Evolutionary conservation across 2,888 invertebrate species (phyloP), one percentile per base, ranked within the genome.

Genomic region (Lasioglossum lativentre): DNA sequence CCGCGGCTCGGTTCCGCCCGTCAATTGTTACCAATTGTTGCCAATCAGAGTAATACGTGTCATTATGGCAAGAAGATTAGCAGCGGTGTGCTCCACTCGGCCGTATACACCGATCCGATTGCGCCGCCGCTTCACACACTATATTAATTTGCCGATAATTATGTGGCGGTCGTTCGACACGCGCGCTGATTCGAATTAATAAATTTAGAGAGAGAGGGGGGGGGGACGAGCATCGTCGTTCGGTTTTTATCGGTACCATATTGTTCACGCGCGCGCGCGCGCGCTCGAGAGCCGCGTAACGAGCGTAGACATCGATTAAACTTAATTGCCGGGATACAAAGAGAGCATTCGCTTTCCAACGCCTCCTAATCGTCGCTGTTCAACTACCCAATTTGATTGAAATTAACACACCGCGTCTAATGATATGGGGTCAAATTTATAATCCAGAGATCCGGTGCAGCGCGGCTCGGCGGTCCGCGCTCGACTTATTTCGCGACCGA

Each of bases 11-110:
- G 94, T 93, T 92, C 94, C 94, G 93, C 94, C 94, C 94, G 94
- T 94, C 94, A 94, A 94, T 94, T 94, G 94, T 94, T 94, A 94
- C 94, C 94, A 94, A 94, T 94, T 94, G 94, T 94, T 94, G 88
- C 94, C 93, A 94, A 94, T 94, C 94, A 94, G 92, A 92, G 93
- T 93, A 94, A 94, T 94, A 94, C 92, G 92, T 94, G 94, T 94
- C 93, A 94, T 94, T 94, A 86, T 82, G 77, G 82, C 80, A 77
- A 86, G 87, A 88, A 88, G 90, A 89, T 90, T 90, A 90, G 89
- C 90, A 86, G 89, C 90, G 83, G 86, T 89, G 90, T 86, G 86
- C 87, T 83, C 86, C 83, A 80, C 87, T 78, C 88, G 78, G 80
- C 85, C 80, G 84, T 86, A 76, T 84, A 68, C 89, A 68, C 89